A percentile compares a stretch with the other conserved stretches of the same genome.
phyloP scores from a whole-genome alignment of 2,888 invertebrate genomes.

The Dryomyza anilis region DNA sequence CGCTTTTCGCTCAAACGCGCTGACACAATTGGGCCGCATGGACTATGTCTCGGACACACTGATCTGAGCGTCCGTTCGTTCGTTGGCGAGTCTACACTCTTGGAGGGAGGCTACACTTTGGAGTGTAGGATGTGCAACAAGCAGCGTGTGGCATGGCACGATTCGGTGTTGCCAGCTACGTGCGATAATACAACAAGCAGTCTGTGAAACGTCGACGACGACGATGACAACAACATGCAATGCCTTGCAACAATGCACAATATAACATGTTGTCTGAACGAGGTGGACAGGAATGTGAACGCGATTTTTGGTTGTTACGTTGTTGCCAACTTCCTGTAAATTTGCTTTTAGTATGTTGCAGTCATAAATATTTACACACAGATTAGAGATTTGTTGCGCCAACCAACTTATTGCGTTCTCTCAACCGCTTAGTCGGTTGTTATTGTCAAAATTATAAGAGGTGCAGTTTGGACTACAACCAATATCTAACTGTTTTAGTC shows the following conservation, averaged over 20 bases:
- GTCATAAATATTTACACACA: no score
- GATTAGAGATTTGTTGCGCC: no score
- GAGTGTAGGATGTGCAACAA: neutral
- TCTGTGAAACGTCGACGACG: no score
- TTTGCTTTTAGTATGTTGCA: neutral
- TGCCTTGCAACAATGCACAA: neutral
- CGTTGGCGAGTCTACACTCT: no score
- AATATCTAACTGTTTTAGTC: no score
- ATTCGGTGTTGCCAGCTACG: constrained; percentile 21
- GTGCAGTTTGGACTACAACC: no score
- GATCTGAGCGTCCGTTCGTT: neutral
- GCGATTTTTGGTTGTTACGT: neutral
- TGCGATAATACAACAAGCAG: constrained; percentile 21
- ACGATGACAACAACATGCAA: neutral
- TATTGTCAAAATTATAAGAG: no score
- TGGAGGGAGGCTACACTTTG: neutral
- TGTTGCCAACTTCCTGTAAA: constrained; percentile 5
- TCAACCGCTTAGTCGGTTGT: no score
- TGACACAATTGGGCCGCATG: no score
- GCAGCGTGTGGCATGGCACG: constrained; percentile 8
- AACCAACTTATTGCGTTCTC: no score
- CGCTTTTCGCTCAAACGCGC: no score
- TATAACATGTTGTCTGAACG: neutral
- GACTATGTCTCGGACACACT: no score
- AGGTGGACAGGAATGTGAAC: neutral